Evolutionary conservation across 2,888 invertebrate species (phyloP).

Genomic region (Physocephala rufipes): DNA sequence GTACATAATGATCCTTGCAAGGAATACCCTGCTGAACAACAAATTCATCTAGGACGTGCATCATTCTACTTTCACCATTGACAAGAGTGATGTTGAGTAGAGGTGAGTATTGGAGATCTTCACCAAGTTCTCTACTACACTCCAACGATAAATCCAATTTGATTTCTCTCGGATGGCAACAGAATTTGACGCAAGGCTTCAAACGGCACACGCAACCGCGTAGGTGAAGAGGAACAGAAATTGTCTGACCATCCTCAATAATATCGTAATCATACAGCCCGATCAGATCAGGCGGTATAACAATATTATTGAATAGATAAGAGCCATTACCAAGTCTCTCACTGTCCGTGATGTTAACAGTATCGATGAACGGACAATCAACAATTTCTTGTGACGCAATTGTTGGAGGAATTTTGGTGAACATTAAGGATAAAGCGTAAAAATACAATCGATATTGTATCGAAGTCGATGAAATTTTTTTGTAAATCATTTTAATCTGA

Average conservation of each 20-base stretch:
- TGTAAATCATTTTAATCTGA: too few relatives aligned
- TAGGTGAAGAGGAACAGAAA: constrained; percentile 40
- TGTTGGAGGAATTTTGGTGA: neutral
- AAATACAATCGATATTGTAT: too few relatives aligned
- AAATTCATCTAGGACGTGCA: constrained; percentile 40
- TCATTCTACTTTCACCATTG: constrained; percentile 24
- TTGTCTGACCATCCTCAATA: constrained; percentile 26
- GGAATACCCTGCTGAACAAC: constrained; percentile 45
- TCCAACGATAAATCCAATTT: constrained; percentile 10
- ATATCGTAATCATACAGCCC: constrained; percentile 46
- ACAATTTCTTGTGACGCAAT: constrained; percentile 29
- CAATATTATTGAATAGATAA: constrained; percentile 48
- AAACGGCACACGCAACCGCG: constrained; percentile 55
- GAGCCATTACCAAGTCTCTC: constrained; percentile 46
- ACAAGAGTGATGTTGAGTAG: constrained; percentile 26
- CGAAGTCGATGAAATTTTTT: too few relatives aligned
- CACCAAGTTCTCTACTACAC: constrained; percentile 26
- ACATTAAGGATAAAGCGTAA: too few relatives aligned
- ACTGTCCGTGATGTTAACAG: constrained; percentile 50
- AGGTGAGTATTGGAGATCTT: constrained; percentile 28
- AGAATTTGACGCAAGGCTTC: constrained; percentile 52
- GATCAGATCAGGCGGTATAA: constrained; percentile 46
- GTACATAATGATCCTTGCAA: constrained; percentile 49
- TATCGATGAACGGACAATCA: constrained; percentile 47
- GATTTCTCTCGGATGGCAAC: constrained; percentile 45